A percentile compares a stretch with the other conserved stretches of the same genome.
These are phyloP conservation scores for Philotrypesis tridentata DNA, from an alignment of 1,140 invertebrate species.

Conservation along the genomic window DNA sequence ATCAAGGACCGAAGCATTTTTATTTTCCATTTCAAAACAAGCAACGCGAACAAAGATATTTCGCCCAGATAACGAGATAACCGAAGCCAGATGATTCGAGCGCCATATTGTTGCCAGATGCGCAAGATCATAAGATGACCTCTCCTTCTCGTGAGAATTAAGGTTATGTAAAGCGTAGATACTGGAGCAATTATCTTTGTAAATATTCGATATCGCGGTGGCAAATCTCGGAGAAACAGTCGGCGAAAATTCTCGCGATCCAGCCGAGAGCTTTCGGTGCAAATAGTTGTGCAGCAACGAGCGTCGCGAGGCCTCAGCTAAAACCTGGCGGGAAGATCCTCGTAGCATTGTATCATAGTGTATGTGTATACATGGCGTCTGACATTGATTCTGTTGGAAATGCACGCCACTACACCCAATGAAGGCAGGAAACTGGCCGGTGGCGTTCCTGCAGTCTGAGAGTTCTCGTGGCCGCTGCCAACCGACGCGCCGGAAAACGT, in stretches of 20 bases:
- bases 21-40: conserved; percentile 43
- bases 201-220: conserved; percentile 17
- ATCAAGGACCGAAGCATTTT: neutral
- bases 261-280: neutral
- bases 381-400: conserved; percentile 42
- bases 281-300: neutral
- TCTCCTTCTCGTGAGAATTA: conserved; percentile 35
- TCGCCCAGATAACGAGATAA: conserved; percentile 35
- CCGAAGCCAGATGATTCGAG: neutral
- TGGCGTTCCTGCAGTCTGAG: conserved; percentile 25
- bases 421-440: conserved; percentile 42
- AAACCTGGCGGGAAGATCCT: conserved; percentile 27
- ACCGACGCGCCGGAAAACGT: conserved; percentile 21
- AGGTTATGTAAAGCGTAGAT: conserved; percentile 47
- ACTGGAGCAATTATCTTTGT: conserved; percentile 20
- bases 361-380: conserved; percentile 45
- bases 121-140: conserved; percentile 41
- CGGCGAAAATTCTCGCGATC: neutral
- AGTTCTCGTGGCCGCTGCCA: conserved; percentile 18
- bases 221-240: neutral
- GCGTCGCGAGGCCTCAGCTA: neutral
- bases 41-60: conserved; percentile 38
- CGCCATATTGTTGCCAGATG: conserved; percentile 12
- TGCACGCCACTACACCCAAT: conserved; percentile 44
- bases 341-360: conserved; percentile 8